Percentiles rank a stretch among this genome's conserved stretches.
phyloP scores from a whole-genome alignment of 2,113 vertebrate genomes.

The Etia nguti region DNA sequence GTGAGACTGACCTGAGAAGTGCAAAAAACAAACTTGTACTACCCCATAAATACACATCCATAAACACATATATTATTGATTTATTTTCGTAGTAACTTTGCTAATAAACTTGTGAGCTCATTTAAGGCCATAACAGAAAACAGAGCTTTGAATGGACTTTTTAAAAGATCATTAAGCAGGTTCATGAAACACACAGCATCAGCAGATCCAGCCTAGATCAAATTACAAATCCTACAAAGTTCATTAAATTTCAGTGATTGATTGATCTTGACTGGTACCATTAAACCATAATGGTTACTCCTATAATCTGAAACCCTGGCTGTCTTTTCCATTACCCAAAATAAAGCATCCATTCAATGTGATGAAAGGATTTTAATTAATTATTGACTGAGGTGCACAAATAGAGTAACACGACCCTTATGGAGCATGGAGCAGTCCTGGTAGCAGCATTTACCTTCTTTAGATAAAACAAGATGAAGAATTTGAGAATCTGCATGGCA shows the following conservation, averaged over 20 bases:
- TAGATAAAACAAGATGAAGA: slow-evolving; percentile 85
- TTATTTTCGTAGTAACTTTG: background rate
- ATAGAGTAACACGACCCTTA: slow-evolving; percentile 33
- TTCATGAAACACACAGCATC: slow-evolving; percentile 41
- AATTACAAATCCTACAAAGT: slow-evolving; percentile 10
- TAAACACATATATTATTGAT: background rate
- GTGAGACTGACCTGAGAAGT: slow-evolving; percentile 80
- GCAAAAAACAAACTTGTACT: background rate
- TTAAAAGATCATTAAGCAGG: background rate
- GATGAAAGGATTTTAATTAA: slow-evolving; percentile 38
- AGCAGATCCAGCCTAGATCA: background rate
- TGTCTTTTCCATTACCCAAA: background rate
- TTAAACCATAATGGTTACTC: background rate
- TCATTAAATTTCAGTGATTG: background rate
- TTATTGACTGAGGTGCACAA: slow-evolving; percentile 34
- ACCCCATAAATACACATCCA: background rate
- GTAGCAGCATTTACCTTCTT: slow-evolving; percentile 81
- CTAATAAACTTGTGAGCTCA: background rate
- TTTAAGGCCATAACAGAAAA: background rate
- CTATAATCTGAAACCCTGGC: background rate
- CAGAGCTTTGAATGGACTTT: background rate
- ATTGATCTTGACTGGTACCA: background rate
- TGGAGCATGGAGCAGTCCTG: background rate
- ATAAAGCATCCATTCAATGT: background rate
- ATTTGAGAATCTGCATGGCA: slow-evolving; percentile 83